A percentile compares a stretch with the other conserved stretches of the same genome.
phyloP scores from a whole-genome alignment of 2,113 vertebrate genomes.

The Channa maculata region DNA sequence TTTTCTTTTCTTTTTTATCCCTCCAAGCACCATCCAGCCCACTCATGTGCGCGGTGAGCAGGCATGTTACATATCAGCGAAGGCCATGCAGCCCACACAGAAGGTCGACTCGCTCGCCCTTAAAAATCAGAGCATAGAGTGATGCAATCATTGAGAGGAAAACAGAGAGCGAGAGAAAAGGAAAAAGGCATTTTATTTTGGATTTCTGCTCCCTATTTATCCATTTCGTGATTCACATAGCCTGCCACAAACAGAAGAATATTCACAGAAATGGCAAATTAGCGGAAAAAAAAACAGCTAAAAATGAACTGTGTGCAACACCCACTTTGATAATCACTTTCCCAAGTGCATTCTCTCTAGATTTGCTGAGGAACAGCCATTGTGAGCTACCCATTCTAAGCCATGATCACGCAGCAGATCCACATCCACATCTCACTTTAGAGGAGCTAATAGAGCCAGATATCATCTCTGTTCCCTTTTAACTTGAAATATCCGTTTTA shows the following conservation, averaged over 20 bases:
- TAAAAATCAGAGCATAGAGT: conserved; percentile 30
- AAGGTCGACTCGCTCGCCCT: conserved; percentile 51
- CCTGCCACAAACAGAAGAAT: not conserved
- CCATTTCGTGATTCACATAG: not conserved
- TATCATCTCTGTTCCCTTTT: too few species aligned
- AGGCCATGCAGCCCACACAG: conserved; percentile 63
- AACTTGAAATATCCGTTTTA: too few species aligned
- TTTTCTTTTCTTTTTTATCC: conserved; percentile 29
- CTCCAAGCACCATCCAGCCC: conserved; percentile 35
- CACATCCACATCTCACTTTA: too few species aligned
- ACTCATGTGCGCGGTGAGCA: conserved; percentile 41
- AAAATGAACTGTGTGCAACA: too few species aligned
- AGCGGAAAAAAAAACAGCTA: too few species aligned
- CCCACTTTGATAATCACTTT: too few species aligned
- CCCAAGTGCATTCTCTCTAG: too few species aligned
- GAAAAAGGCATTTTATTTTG: not conserved
- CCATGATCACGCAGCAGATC: too few species aligned
- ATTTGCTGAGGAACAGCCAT: too few species aligned
- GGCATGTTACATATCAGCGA: conserved; percentile 43
- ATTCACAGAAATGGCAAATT: too few species aligned
- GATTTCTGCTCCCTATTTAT: not conserved
- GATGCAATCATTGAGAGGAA: conserved; percentile 4
- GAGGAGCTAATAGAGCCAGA: too few species aligned
- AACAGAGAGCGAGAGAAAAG: not conserved
- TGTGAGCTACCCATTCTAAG: too few species aligned